Evolutionary conservation across 92 coral and sea anemone species (phyloP), one percentile per base, ranked within the genome.

Genomic region (Metridium senile): DNA sequence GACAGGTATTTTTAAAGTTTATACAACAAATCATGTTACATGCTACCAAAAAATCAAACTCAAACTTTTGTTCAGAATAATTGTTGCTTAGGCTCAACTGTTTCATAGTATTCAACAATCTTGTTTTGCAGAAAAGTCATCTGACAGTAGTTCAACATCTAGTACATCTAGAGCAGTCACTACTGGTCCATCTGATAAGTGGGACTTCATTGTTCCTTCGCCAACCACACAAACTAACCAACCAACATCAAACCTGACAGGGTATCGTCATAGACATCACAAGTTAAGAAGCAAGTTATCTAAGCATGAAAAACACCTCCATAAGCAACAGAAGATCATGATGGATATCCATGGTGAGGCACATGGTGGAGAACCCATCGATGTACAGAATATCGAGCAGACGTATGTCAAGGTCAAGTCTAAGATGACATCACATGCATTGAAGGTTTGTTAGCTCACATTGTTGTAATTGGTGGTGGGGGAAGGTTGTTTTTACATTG

Each of bases 191-290:
- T 58, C 74, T 26, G 85, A 76, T 18, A 86, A 92, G 58, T 96
- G 99, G 99, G 97, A 96, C 72, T 96, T 96, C 71, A 96, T 96
- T 70, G 89, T 96, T 23, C 99, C 99, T 17, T 88, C 90, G 16
- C 79, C 80, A 0, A 78, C 89, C 58, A 79, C 84, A 52, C 93
- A 90, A 51, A 76, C 74, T 31, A 77, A 74, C 11, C 77, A 80
- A 30, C 86, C 71, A 58, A 72, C 82, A 9, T 25, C 86, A 8
- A 78, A 82, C 33, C 82, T 76, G 32, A 79, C 86, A 57, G 80
- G 77, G 16, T 89, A 83, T 52, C 91, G 87, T 39, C 88, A 67
- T 23, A 90, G 84, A 62, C 86, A 85, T 7, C 93, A 82, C 74
- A 87, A 86, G 63, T 73, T 89, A 13, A 89, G 90, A 58, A 78